Evolutionary conservation across 2,888 invertebrate genomes (phyloP).

Genomic region (Beris chalybata): DNA sequence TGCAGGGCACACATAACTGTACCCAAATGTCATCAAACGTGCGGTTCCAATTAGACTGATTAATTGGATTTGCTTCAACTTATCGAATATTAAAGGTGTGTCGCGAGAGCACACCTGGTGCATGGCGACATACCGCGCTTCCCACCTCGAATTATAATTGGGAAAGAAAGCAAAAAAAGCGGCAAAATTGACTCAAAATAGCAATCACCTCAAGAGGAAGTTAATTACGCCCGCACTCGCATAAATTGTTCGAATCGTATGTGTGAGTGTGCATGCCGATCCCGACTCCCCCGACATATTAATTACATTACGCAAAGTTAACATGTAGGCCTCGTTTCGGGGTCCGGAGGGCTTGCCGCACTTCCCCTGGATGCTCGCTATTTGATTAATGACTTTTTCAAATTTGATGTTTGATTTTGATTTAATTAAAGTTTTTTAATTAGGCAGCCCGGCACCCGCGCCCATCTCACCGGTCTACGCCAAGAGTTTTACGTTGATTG

Average conservation of each 20-base stretch:
- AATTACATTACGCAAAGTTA: conserved; percentile 33
- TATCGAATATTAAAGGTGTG: conserved; percentile 37
- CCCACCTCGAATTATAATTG: too few species aligned
- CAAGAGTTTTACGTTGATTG: conserved; percentile 23
- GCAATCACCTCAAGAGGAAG: conserved; percentile 29
- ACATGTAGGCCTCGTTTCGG: conserved; percentile 18
- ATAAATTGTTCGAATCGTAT: background rate
- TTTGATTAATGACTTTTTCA: conserved; percentile 39
- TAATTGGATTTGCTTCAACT: conserved; percentile 31
- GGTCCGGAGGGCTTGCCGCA: background rate
- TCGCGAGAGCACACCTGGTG: conserved; percentile 31
- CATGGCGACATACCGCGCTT: conserved; percentile 13
- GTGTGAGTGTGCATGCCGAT: conserved; percentile 26
- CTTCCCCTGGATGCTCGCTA: conserved; percentile 27
- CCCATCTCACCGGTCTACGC: background rate
- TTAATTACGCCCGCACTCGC: conserved; percentile 31
- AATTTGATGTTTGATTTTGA: conserved; percentile 38
- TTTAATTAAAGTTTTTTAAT: conserved; percentile 40
- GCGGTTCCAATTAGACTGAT: conserved; percentile 30
- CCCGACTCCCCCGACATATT: conserved; percentile 22
- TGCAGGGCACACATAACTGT: conserved; percentile 3
- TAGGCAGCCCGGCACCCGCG: conserved; percentile 22
- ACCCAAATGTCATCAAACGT: conserved; percentile 26
- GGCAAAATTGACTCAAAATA: too few species aligned
- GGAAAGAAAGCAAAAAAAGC: too few species aligned